Conservation (phyloP, 2,888 invertebrate species). For the Nycteola revayana region DNA sequence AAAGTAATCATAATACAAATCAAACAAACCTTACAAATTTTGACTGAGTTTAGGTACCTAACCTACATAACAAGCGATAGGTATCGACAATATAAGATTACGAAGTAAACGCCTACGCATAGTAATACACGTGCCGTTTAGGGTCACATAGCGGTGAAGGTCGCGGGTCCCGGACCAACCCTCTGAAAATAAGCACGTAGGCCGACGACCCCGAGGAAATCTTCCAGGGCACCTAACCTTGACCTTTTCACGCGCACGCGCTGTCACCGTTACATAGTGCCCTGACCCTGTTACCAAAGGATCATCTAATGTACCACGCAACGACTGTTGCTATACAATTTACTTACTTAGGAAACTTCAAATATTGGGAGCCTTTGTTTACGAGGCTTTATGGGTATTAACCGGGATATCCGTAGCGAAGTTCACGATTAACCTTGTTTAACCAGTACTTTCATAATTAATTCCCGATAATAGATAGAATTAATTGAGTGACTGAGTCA, state of each 20-base stretch:
- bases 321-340: conserved; percentile 12
- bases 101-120: conserved; percentile 54
- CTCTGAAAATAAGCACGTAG: conserved; percentile 68
- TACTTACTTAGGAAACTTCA: conserved; percentile 6
- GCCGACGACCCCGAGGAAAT: conserved; percentile 74
- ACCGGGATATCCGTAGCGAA: no score
- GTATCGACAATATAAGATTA: conserved; percentile 9
- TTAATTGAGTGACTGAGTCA: no score
- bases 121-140: conserved; percentile 64
- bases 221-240: conserved; percentile 77
- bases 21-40: conserved; percentile 1
- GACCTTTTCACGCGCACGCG: conserved; percentile 79
- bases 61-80: no score
- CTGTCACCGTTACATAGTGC: conserved; percentile 65
- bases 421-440: no score
- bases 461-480: no score
- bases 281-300: conserved; percentile 74
- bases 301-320: conserved; percentile 47
- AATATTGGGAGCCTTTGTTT: no score
- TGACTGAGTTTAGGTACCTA: no score
- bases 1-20: neutral
- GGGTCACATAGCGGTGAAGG: conserved; percentile 71
- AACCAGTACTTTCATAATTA: no score
- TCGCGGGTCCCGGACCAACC: conserved; percentile 61
- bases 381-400: no score